A percentile compares a stretch with the other conserved stretches of the same genome.
These are phyloP conservation scores for Tyria jacobaeae DNA, from an alignment of 2,888 invertebrate species.

Conservation along the genomic window DNA sequence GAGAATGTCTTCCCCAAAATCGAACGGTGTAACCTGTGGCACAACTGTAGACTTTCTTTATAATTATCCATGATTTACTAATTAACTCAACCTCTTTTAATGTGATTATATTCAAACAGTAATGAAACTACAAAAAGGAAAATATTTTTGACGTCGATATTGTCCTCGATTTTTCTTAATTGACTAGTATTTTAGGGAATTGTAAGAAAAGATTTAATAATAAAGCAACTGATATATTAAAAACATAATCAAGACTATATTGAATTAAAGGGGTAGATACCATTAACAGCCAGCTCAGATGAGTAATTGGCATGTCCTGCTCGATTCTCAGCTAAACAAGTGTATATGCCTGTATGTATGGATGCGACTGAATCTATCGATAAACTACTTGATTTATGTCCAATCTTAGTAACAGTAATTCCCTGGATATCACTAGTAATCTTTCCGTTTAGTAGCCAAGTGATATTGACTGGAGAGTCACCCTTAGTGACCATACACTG, in stretches of 20 bases:
- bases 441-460: slow-evolving; percentile 91
- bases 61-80: slow-evolving; percentile 25
- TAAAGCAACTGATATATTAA: slow-evolving; percentile 18
- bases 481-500: slow-evolving; percentile 93
- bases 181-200: slow-evolving; percentile 14
- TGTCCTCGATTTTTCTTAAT: not conserved
- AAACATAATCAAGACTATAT: not conserved
- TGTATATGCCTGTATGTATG: slow-evolving; percentile 91
- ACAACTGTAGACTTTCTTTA: slow-evolving; percentile 85
- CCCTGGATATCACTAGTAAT: slow-evolving; percentile 84
- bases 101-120: not conserved
- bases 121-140: not conserved
- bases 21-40: slow-evolving; percentile 93
- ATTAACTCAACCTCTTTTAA: not conserved
- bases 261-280: slow-evolving; percentile 71
- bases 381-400: slow-evolving; percentile 89
- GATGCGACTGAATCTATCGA: slow-evolving; percentile 91
- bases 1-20: slow-evolving; percentile 90
- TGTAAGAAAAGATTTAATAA: slow-evolving; percentile 22
- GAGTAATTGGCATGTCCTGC: slow-evolving; percentile 89
- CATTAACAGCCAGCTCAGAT: slow-evolving; percentile 89
- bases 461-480: slow-evolving; percentile 91
- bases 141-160: not conserved
- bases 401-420: slow-evolving; percentile 86
- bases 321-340: slow-evolving; percentile 89